Evolutionary conservation across 2,113 vertebrate species (phyloP).

Genomic region (Campylorhamphus procurvoides): DNA sequence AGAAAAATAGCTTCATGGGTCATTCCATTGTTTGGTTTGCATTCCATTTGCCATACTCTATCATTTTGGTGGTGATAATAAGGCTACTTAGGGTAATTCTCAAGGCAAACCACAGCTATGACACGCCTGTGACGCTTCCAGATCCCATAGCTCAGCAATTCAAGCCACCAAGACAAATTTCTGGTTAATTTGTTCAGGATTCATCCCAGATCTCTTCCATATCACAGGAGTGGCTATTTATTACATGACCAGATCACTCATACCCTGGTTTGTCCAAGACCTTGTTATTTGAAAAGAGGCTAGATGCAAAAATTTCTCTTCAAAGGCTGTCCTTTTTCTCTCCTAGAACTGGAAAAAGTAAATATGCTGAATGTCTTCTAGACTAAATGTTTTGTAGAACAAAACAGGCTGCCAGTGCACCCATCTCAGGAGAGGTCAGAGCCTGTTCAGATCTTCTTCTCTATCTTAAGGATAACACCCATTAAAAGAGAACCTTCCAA

Average conservation of each 20-base stretch:
- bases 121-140: background rate
- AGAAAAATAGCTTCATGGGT: background rate
- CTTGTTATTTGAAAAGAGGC: background rate
- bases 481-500: background rate
- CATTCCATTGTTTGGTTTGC: background rate
- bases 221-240: background rate
- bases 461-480: background rate
- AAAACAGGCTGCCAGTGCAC: background rate
- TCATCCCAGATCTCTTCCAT: background rate
- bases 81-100: constrained; percentile 11
- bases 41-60: background rate
- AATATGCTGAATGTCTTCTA: background rate
- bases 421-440: background rate
- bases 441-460: background rate
- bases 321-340: background rate
- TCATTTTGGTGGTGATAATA: background rate
- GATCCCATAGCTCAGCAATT: background rate
- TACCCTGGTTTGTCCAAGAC: background rate
- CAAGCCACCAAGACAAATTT: background rate
- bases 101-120: background rate
- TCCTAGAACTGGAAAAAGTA: background rate
- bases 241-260: background rate
- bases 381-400: background rate
- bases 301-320: background rate
- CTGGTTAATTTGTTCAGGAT: background rate